Conservation (phyloP, 2,888 invertebrate species). For the Scrobipalpa atriplicella region DNA sequence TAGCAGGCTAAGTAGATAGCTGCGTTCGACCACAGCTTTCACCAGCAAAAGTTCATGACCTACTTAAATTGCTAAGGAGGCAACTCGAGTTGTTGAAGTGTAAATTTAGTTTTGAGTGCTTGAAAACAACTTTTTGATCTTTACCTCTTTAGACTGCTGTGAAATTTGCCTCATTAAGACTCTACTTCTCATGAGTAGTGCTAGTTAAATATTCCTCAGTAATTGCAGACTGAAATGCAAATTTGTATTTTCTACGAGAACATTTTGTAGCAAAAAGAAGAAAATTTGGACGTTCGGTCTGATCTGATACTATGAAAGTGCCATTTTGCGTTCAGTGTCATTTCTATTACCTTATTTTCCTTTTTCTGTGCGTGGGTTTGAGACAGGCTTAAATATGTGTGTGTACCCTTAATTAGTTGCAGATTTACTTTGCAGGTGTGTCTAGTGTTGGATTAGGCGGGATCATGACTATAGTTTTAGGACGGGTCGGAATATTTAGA, state of each 20-base stretch:
- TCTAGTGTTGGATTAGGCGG: constrained; percentile 19
- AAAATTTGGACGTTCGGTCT: background rate
- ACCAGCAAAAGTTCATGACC: constrained; percentile 3
- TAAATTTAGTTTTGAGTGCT: constrained; percentile 1
- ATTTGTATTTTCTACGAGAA: background rate
- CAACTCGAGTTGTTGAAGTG: constrained; percentile 5
- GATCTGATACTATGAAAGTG: background rate
- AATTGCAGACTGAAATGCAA: background rate
- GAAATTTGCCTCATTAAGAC: background rate
- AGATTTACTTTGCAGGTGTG: constrained; percentile 47
- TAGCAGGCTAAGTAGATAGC: constrained; percentile 26
- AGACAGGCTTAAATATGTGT: constrained; percentile 38
- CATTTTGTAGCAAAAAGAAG: background rate
- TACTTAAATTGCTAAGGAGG: constrained; percentile 11
- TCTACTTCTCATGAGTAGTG: background rate
- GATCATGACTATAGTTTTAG: constrained; percentile 23
- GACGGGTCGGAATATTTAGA: constrained; percentile 9
- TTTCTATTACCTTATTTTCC: background rate
- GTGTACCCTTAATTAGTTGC: constrained; percentile 51
- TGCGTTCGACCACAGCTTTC: constrained; percentile 13
- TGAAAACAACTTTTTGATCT: constrained; percentile 3
- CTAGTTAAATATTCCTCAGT: background rate
- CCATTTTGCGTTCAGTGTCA: background rate
- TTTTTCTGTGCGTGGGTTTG: background rate
- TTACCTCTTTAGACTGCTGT: background rate